A percentile compares a stretch with the other conserved stretches of the same genome.
Conservation (phyloP, 2,888 invertebrate species). For the Drosophila atripex region DNA sequence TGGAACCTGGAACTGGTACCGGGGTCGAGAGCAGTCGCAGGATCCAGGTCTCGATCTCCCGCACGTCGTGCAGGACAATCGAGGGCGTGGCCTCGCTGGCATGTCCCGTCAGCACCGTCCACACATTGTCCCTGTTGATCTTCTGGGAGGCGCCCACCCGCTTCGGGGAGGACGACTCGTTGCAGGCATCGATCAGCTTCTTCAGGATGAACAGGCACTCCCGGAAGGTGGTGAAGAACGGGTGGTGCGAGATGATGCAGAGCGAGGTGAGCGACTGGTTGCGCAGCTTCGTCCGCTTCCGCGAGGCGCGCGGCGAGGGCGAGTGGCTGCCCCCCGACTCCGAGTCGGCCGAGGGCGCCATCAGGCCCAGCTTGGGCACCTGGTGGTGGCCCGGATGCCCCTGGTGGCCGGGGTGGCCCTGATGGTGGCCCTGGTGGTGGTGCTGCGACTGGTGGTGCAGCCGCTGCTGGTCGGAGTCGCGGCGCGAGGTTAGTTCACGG, state of each 20-base stretch:
- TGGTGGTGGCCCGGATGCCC: slow-evolving; percentile 43
- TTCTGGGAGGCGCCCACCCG: slow-evolving; percentile 95
- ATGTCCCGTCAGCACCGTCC: slow-evolving; percentile 96
- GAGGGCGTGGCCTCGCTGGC: slow-evolving; percentile 92
- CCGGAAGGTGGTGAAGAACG: slow-evolving; percentile 99
- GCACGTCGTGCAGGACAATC: slow-evolving; percentile 96
- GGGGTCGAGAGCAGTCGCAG: slow-evolving; percentile 97
- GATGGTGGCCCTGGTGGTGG: slow-evolving; percentile 35
- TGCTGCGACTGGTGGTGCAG: slow-evolving; percentile 68
- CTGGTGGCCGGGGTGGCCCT: slow-evolving; percentile 10
- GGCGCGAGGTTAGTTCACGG: slow-evolving; percentile 91
- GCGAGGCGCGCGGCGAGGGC: slow-evolving; percentile 92
- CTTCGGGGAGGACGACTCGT: slow-evolving; percentile 95
- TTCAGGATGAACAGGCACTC: slow-evolving; percentile 98
- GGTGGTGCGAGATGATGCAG: slow-evolving; percentile 99
- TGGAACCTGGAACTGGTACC: slow-evolving; percentile 98
- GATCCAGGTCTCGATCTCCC: slow-evolving; percentile 99
- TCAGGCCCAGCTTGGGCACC: slow-evolving; percentile 87
- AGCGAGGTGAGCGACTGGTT: slow-evolving; percentile 98
- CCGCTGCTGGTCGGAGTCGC: slow-evolving; percentile 87
- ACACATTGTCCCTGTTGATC: slow-evolving; percentile 96
- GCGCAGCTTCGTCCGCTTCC: slow-evolving; percentile 92
- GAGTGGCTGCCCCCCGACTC: slow-evolving; percentile 95
- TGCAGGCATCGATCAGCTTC: slow-evolving; percentile 98
- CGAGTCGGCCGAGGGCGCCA: slow-evolving; percentile 89